Evolutionary conservation across 1,140 invertebrate genomes (phyloP), one percentile per base, ranked within the genome.

Genomic region (Homalodisca vitripennis): DNA sequence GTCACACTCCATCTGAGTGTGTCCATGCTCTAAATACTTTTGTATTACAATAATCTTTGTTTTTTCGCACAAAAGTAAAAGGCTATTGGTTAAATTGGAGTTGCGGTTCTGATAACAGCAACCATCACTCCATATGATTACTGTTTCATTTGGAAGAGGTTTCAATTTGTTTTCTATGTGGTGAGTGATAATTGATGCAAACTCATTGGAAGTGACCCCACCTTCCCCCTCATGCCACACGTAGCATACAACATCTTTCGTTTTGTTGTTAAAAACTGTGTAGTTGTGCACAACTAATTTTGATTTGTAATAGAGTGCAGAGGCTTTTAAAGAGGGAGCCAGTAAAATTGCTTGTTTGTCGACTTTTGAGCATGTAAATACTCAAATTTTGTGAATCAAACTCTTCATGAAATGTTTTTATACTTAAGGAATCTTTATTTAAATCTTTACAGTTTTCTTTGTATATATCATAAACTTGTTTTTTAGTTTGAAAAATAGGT

Each of bases 1-100:
- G 53, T 57, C 53, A 57, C 53, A 57, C 53, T 57, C 53, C 53
- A 57, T 62, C 22, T 62, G 57, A 3, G 22, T 62, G 57, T 62
- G 57, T 3, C 57, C 57, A 24, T 62, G 57, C 27, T 62, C 57
- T 26, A 62, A 24, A 26, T 41, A 41, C 17, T 41, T 41, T 41
- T 41, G 34, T 10, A 41, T 17, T 41, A 41, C 17, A n/a, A n/a
- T n/a, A n/a, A n/a, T n/a, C n/a, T n/a, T n/a, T n/a, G n/a, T n/a
- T n/a, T n/a, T n/a, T n/a, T n/a, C n/a, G n/a, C n/a, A n/a, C n/a
- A n/a, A n/a, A n/a, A n/a, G n/a, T n/a, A n/a, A n/a, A n/a, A n/a
- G 34, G 17, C 34, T 41, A 17, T 41, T 41, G 34, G 34, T 41
- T 17, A 41, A 41, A 17, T 41, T 41, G 34, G 34, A 6, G 17